Base-by-base conservation (phyloP, 2,113 vertebrate species). In the Epinephelus lanceolatus region DNA sequence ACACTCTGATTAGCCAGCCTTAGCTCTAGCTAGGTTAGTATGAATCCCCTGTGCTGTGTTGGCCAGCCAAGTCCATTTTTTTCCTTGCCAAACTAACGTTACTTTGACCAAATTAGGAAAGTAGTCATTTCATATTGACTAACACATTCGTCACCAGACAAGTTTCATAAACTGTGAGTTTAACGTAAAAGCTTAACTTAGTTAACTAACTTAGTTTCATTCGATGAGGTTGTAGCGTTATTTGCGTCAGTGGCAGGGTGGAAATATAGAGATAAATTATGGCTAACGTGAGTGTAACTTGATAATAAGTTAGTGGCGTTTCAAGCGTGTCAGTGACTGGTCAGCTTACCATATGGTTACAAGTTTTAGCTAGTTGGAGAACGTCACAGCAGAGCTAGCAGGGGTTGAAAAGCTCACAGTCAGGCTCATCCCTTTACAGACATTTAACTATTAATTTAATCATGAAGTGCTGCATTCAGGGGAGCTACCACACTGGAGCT, bases 11-110 rank as follows among this genome's bases (percentile, higher is more conserved):
- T 86, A 89, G 80, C 86, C 27, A 12, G 0, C 45, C 69, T 84
- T 94, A 93, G 91, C 90, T 70, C 14, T 33, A 68, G 55, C 53
- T 56, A 5, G 49, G n/a, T 61, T n/a, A 19, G 66, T 81, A 21
- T 25, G 63, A 67, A 42, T 21, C 42, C 30, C 18, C 68, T 59
- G 37, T 73, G 61, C 88, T 79, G 52, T 61, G 55, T 60, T 81
- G 53, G 70, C 66, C 75, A 81, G 55, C 18, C 77, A 70, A 79
- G 37, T 86, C 66, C 59, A 42, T 75, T 79, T 85, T 57, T 66
- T 68, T 45, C 61, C 42, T 69, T 49, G 33, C 13, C 62, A 78
- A 86, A 86, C 71, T 51, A 66, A 77, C 15, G 1, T 19, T 80
- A 62, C 42, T 86, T 85, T 76, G 42, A 75, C 81, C 68, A 73